Evolutionary conservation across 2,888 invertebrate species (phyloP).

Genomic region (Apodemia hepburni): DNA sequence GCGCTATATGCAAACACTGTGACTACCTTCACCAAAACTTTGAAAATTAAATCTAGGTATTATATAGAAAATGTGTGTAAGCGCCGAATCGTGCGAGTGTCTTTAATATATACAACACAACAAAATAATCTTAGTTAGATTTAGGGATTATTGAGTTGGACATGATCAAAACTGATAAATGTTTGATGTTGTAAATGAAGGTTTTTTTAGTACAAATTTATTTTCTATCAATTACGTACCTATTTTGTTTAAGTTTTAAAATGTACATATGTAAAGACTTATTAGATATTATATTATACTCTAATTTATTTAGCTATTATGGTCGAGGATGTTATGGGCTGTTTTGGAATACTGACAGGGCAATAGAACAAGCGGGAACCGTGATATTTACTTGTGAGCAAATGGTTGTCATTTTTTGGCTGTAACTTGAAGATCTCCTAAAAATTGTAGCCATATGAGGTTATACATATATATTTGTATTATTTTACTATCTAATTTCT

Average conservation of each 20-base stretch:
- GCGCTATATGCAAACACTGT: slow-evolving; percentile 30
- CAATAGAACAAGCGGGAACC: slow-evolving; percentile 18
- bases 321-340: slow-evolving; percentile 59
- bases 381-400: slow-evolving; percentile 2
- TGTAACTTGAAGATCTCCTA: neutral
- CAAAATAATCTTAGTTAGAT: slow-evolving; percentile 72
- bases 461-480: neutral
- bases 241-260: slow-evolving; percentile 64
- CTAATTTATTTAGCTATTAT: slow-evolving; percentile 73
- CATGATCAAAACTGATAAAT: slow-evolving; percentile 50
- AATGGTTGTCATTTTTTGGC: neutral
- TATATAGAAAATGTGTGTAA: slow-evolving; percentile 25
- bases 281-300: slow-evolving; percentile 70
- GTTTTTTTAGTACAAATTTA: slow-evolving; percentile 75
- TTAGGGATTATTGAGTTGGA: slow-evolving; percentile 60
- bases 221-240: slow-evolving; percentile 65
- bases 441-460: neutral
- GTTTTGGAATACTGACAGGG: slow-evolving; percentile 52
- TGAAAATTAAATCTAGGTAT: slow-evolving; percentile 13
- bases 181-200: slow-evolving; percentile 53
- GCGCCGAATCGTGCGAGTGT: slow-evolving; percentile 43
- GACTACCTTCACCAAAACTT: slow-evolving; percentile 6
- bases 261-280: slow-evolving; percentile 78
- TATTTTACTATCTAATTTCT: too few relatives aligned
- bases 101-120: slow-evolving; percentile 54